A percentile compares a stretch with the other conserved stretches of the same genome.
Evolutionary conservation across 2,888 invertebrate species (phyloP).

Genomic region (Sinohyriopsis cumingii): DNA sequence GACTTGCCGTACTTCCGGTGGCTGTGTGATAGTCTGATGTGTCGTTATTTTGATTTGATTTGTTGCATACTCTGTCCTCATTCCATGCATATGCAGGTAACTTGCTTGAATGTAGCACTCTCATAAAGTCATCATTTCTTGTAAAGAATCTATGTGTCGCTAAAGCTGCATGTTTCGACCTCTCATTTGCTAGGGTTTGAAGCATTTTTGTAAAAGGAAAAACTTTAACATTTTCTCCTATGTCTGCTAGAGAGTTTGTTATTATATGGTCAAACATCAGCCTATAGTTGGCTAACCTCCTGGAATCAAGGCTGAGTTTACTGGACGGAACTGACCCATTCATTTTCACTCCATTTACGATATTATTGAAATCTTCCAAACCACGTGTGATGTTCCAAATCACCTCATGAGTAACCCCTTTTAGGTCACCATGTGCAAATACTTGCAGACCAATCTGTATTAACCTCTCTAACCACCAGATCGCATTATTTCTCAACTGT

Average conservation of each 20-base stretch:
- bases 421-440: constrained; percentile 67
- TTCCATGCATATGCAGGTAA: constrained; percentile 61
- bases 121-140: constrained; percentile 60
- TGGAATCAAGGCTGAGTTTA: background rate
- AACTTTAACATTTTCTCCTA: constrained; percentile 52
- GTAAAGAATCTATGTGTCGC: constrained; percentile 68
- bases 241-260: constrained; percentile 37
- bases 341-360: constrained; percentile 51
- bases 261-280: constrained; percentile 25
- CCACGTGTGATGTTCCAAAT: constrained; percentile 70
- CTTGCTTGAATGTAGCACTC: constrained; percentile 46
- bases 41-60: constrained; percentile 38
- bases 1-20: constrained; percentile 58
- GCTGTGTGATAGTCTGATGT: constrained; percentile 63
- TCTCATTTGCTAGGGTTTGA: constrained; percentile 63
- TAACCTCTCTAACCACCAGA: constrained; percentile 66
- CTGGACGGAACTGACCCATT: background rate
- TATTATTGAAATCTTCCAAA: constrained; percentile 69
- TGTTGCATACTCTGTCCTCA: constrained; percentile 39
- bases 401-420: constrained; percentile 62
- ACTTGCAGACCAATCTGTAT: constrained; percentile 68
- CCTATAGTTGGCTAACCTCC: background rate
- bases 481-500: constrained; percentile 57
- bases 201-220: constrained; percentile 64
- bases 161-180: constrained; percentile 66